Base-by-base conservation (phyloP, 2,888 invertebrate species). In the Heteromurus nitidus region DNA sequence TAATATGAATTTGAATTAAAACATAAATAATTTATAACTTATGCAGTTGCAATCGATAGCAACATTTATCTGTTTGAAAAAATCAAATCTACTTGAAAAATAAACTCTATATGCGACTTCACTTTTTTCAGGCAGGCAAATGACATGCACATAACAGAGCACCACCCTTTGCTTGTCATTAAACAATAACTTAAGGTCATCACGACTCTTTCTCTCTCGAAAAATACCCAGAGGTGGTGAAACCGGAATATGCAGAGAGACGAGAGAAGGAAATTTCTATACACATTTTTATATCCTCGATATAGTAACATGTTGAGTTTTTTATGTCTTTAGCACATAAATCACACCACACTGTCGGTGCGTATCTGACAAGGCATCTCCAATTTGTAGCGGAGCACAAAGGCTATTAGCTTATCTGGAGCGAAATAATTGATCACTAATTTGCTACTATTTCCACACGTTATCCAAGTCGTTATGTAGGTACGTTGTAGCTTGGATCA, bases 161-260 rank as follows among this genome's bases (percentile, higher is more conserved):
- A 68, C 68, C 76, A 68, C 76, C 76, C 76, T 76, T 75, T 67
- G 18, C 75, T 28, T 76, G 76, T 76, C 75, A 75, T 75, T 67
- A 76, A 68, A 76, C 55, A 76, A 68, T 76, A 36, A 58, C 76
- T 76, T 68, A 68, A 76, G 76, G 76, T 76, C 76, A 76, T 67
- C 68, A 76, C 68, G 44, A 65, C 68, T 47, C 30, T 76, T 76
- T 76, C 60, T 53, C 26, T 60, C 26, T 36, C 3, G 22, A 42
- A 18, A 64, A 16, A 68, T 76, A 47, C 67, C 76, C 67, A 60
- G 60, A 68, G 76, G 76, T 67, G 76, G 76, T 60, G 76, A 76
- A 76, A 76, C 76, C 76, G 68, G 68, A 76, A 76, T 67, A 60
- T 20, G 36, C 9, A 22, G 24, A 58, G 20, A 20, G 24, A 22